A percentile compares a stretch with the other conserved stretches of the same genome.
Evolutionary conservation across 2,888 invertebrate genomes (phyloP).

Genomic region (Eupithecia subumbrata): DNA sequence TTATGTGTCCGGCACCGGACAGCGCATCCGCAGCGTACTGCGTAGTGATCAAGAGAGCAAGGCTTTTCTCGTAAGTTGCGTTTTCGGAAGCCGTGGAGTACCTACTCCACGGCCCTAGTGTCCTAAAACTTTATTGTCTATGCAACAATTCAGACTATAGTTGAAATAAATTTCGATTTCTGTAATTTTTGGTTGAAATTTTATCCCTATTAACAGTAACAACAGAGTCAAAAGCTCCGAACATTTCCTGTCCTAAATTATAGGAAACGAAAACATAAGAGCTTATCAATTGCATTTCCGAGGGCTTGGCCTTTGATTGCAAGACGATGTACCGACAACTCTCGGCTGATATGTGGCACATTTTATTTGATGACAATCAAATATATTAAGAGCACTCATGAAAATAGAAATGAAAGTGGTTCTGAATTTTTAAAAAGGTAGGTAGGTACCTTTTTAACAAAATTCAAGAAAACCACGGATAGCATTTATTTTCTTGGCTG

Average conservation of each 20-base stretch:
- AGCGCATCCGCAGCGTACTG: too few species aligned
- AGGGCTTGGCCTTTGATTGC: constrained; percentile 29
- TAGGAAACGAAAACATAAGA: constrained; percentile 17
- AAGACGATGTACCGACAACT: constrained; percentile 5
- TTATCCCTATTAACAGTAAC: not conserved
- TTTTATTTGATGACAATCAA: not conserved
- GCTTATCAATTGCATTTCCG: constrained; percentile 18
- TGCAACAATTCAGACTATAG: not conserved
- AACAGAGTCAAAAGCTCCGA: constrained; percentile 24
- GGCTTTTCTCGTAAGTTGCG: not conserved
- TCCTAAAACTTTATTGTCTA: not conserved
- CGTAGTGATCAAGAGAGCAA: too few species aligned
- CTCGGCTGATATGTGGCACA: constrained; percentile 10
- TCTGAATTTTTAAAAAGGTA: too few species aligned
- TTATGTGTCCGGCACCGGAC: too few species aligned
- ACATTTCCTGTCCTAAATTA: constrained; percentile 21
- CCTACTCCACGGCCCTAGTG: too few species aligned
- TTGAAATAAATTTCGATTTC: not conserved
- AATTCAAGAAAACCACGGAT: too few species aligned
- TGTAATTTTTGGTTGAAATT: not conserved
- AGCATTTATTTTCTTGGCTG: too few species aligned
- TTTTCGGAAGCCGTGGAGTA: not conserved
- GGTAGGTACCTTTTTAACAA: too few species aligned
- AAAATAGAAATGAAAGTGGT: too few species aligned
- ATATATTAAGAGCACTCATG: too few species aligned